Conservation (phyloP, 2,888 invertebrate species). For the Metallyticus violacea region DNA sequence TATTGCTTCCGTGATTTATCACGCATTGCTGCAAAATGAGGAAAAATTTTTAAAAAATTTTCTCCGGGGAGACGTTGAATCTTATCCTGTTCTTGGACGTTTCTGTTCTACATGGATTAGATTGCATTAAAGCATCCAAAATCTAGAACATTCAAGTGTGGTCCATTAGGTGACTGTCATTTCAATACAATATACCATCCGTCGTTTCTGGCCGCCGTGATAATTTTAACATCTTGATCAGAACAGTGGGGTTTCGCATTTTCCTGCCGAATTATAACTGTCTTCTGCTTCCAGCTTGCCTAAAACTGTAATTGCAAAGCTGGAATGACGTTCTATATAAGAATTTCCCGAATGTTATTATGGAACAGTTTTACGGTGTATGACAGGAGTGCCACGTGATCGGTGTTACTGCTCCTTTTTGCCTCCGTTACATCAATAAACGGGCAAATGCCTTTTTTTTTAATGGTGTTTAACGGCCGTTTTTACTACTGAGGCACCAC, state of each 20-base stretch:
- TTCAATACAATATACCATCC: not conserved
- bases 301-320: too few relatives aligned
- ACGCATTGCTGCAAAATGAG: too few relatives aligned
- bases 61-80: not conserved
- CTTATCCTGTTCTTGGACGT: not conserved
- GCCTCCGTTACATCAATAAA: too few relatives aligned
- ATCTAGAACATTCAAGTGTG: not conserved
- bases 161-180: not conserved
- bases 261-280: not conserved
- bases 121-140: not conserved
- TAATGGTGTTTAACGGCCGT: too few relatives aligned
- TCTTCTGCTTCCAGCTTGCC: not conserved
- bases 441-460: too few relatives aligned
- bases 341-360: not conserved
- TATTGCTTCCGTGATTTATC: too few relatives aligned
- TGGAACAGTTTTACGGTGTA: not conserved
- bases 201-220: not conserved
- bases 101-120: not conserved
- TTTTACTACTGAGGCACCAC: too few relatives aligned
- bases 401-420: not conserved
- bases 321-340: too few relatives aligned
- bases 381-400: not conserved
- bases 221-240: not conserved
- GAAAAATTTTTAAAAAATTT: not conserved
- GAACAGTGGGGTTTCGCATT: not conserved